phyloP scores from a whole-genome alignment of 1,140 invertebrate species.

The Diorhabda elongata region DNA sequence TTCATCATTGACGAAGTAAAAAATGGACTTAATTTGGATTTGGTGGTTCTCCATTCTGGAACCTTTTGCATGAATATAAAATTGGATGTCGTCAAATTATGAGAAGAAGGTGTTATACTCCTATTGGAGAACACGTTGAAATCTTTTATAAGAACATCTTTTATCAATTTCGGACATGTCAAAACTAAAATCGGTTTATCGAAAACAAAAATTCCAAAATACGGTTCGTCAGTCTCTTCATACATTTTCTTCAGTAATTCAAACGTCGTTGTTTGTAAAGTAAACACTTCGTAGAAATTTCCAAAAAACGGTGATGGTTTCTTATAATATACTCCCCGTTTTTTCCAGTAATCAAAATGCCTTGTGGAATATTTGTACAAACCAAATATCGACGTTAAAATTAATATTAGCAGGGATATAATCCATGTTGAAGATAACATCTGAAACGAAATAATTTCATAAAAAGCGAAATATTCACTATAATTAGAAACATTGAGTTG shows the following conservation, averaged over 20 bases:
- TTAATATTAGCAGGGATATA: neutral
- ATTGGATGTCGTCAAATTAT: constrained; percentile 18
- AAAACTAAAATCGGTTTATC: constrained; percentile 41
- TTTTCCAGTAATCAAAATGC: constrained; percentile 46
- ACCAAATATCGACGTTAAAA: neutral
- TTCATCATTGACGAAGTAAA: neutral
- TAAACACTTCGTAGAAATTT: constrained; percentile 33
- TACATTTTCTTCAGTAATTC: constrained; percentile 38
- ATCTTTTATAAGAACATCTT: constrained; percentile 53
- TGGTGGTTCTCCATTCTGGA: neutral
- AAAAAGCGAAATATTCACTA: no score
- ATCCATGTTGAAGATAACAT: constrained; percentile 14
- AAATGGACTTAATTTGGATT: neutral
- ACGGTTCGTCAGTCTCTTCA: constrained; percentile 25
- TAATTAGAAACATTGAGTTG: no score
- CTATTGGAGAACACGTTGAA: constrained; percentile 55
- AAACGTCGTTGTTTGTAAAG: constrained; percentile 31
- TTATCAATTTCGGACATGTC: constrained; percentile 54
- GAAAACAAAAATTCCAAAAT: constrained; percentile 45
- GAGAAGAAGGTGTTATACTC: neutral
- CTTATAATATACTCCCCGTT: constrained; percentile 43
- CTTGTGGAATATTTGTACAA: neutral
- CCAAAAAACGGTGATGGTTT: constrained; percentile 45
- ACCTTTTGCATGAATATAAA: constrained; percentile 19
- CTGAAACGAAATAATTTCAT: constrained; percentile 3